Evolutionary conservation across 2,113 vertebrate genomes (phyloP).

Genomic region (Orientallactaga bullata): DNA sequence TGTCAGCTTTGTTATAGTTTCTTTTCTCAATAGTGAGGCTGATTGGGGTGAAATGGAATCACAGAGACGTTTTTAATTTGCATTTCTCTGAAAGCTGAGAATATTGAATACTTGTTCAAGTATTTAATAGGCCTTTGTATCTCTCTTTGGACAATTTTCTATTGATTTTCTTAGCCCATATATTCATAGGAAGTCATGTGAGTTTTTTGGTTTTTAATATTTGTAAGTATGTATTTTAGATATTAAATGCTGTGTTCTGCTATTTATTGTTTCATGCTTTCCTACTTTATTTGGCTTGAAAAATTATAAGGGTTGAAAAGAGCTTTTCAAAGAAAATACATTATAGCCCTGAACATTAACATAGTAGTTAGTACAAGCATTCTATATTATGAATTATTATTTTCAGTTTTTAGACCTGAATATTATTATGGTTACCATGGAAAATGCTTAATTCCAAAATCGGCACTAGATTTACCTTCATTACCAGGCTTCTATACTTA

Average conservation of each 20-base stretch:
- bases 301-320: neutral
- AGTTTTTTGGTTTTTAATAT: neutral
- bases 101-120: neutral
- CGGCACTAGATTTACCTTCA: neutral
- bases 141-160: no score
- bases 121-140: no score
- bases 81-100: no score
- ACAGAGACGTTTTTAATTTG: neutral
- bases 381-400: neutral
- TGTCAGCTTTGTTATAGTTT: no score
- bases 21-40: no score
- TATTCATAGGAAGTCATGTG: no score
- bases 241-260: neutral
- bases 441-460: neutral
- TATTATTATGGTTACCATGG: constrained; percentile 2
- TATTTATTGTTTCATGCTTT: neutral
- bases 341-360: neutral
- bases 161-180: no score
- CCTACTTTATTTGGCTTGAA: neutral
- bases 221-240: neutral
- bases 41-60: no score
- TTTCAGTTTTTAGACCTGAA: neutral
- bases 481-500: neutral
- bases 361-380: neutral
- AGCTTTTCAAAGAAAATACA: constrained; percentile 9